A percentile compares a stretch with the other conserved stretches of the same genome.
Evolutionary conservation across 1,140 invertebrate species (phyloP).

Genomic region (Drosophila seguyi): DNA sequence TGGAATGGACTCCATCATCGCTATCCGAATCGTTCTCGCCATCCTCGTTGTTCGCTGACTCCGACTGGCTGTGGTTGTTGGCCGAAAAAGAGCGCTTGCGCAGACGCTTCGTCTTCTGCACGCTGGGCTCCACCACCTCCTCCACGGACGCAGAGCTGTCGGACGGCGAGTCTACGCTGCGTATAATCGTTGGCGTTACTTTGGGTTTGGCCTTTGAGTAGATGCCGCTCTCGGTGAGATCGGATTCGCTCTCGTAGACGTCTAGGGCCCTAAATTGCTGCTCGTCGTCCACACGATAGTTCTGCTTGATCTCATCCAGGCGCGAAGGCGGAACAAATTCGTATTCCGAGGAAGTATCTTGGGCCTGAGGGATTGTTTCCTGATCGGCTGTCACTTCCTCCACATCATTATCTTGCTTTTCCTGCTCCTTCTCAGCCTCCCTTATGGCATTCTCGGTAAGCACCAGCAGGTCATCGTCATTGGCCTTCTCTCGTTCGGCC

Average conservation of each 20-base stretch:
- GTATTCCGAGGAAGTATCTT: slow-evolving; percentile 57
- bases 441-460: slow-evolving; percentile 68
- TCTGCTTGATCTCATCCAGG: slow-evolving; percentile 57
- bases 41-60: slow-evolving; percentile 54
- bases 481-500: slow-evolving; percentile 54
- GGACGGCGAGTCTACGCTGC: slow-evolving; percentile 54
- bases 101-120: slow-evolving; percentile 70
- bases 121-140: slow-evolving; percentile 37
- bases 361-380: background rate
- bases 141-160: slow-evolving; percentile 54
- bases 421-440: slow-evolving; percentile 28
- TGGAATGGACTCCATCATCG: slow-evolving; percentile 57
- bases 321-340: slow-evolving; percentile 71
- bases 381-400: background rate
- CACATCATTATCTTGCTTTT: background rate
- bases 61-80: slow-evolving; percentile 72
- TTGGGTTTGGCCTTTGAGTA: slow-evolving; percentile 70
- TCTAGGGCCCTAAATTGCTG: slow-evolving; percentile 76
- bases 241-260: slow-evolving; percentile 83
- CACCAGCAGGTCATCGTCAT: slow-evolving; percentile 71
- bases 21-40: slow-evolving; percentile 39
- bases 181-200: slow-evolving; percentile 61
- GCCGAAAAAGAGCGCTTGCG: slow-evolving; percentile 73
- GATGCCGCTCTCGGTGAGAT: slow-evolving; percentile 75
- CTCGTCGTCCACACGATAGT: slow-evolving; percentile 74